Evolutionary conservation across 2,888 invertebrate species (phyloP).

Genomic region (Mimachlamys varia): DNA sequence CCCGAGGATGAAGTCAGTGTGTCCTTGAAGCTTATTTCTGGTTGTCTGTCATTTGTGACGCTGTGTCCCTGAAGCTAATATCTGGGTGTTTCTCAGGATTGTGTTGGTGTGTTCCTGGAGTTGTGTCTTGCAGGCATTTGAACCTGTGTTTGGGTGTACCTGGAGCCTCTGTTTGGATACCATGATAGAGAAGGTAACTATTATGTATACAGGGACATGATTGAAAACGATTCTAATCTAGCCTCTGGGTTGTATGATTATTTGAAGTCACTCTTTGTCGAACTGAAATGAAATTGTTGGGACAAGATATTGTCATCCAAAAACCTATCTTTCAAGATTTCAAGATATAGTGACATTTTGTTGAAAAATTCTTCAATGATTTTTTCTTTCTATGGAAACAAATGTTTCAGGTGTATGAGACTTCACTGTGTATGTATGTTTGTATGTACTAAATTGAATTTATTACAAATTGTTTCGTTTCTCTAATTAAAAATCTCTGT

Average conservation of each 20-base stretch:
- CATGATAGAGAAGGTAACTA: no score
- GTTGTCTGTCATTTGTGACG: no score
- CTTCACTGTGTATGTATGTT: background rate
- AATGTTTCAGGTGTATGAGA: background rate
- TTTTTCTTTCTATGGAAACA: background rate
- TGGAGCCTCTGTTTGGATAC: no score
- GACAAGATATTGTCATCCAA: background rate
- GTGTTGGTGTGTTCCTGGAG: no score
- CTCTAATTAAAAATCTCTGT: no score
- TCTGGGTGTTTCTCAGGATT: no score
- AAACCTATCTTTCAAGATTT: background rate
- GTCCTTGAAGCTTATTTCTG: no score
- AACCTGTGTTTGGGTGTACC: no score
- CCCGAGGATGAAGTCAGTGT: no score
- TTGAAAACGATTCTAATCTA: background rate
- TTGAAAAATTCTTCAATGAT: background rate
- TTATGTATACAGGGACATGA: background rate
- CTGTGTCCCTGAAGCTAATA: no score
- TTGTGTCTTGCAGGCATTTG: no score
- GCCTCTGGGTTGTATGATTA: background rate
- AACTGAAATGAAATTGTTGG: background rate
- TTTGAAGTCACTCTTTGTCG: background rate
- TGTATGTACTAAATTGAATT: background rate
- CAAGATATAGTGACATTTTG: background rate
- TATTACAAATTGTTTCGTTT: no score